Evolutionary conservation across 2,113 vertebrate species (phyloP), one percentile per base, ranked within the genome.

Genomic region (Electrona antarctica): DNA sequence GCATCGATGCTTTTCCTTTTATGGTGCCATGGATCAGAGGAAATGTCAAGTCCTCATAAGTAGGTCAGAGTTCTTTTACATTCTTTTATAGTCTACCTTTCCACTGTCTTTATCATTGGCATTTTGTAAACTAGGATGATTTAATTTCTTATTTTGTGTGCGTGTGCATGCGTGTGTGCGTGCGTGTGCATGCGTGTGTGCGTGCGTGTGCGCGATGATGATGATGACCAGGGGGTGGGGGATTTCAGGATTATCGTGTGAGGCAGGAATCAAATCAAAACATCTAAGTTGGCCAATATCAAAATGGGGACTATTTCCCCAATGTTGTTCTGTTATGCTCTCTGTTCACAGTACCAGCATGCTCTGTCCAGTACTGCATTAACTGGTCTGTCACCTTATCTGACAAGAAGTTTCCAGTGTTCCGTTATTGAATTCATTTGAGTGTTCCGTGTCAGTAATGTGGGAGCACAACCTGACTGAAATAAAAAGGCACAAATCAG

Each of bases 181-280:
- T 68, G 55, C 59, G 55, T 60, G 12, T 69, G 8, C 15, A 51
- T 51, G 45, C 11, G 4, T 59, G 6, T 68, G 15, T 12, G 1
- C 21, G 62, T 11, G 48, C 6, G 47, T 28, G 9, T 7, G 65
- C 66, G 74, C 15, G 45, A 75, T 76, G 70, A 73, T 87, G 87
- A 82, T 85, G 33, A 41, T 41, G 33, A 41, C 5, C 5, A 85
- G 78, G 82, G 79, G 88, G 81, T 80, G 80, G 87, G 89, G 86
- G 89, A 88, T 88, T 91, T 82, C 84, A 86, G 89, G 71, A 80
- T 74, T 83, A 45, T 79, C 77, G 87, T 80, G 83, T 59, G 74
- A 88, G 73, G 78, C 85, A 82, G 85, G 85, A 85, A 80, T 85
- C 71, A 81, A 88, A 85, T 85, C 82, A 80, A 89, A 85, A 91